phyloP scores from a whole-genome alignment of 2,888 invertebrate species.

The Catocala fraxini region DNA sequence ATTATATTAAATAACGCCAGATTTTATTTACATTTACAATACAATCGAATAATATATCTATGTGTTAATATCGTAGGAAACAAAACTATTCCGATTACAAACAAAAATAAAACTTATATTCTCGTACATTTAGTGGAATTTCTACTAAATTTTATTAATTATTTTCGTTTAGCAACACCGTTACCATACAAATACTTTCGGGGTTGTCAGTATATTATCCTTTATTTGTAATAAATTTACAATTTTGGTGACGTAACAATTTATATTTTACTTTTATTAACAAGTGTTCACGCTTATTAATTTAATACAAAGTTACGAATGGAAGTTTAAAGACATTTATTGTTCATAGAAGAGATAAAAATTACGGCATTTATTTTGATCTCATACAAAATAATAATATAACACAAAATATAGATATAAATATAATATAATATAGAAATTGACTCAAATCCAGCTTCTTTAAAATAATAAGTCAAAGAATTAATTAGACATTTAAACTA shows the following conservation, averaged over 20 bases:
- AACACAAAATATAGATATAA: neutral
- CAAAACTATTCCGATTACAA: slow-evolving; percentile 30
- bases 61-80: slow-evolving; percentile 47
- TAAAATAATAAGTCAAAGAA: neutral
- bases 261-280: slow-evolving; percentile 13
- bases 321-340: slow-evolving; percentile 20
- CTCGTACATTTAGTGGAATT: slow-evolving; percentile 28
- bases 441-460: neutral
- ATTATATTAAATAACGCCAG: slow-evolving; percentile 44
- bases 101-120: slow-evolving; percentile 27
- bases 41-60: slow-evolving; percentile 46
- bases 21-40: slow-evolving; percentile 55
- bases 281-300: slow-evolving; percentile 8
- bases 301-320: slow-evolving; percentile 33
- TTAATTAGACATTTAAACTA: too few species aligned
- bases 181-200: slow-evolving; percentile 11
- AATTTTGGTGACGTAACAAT: slow-evolving; percentile 3
- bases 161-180: slow-evolving; percentile 25
- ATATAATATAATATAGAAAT: neutral
- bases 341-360: slow-evolving; percentile 3
- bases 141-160: slow-evolving; percentile 21
- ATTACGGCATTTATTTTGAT: neutral
- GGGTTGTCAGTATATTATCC: slow-evolving; percentile 11
- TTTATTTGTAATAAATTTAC: neutral
- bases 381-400: slow-evolving; percentile 7